A percentile compares a stretch with the other conserved stretches of the same genome.
Conservation (phyloP, 2,797 vertebrate genomes). For the Peromyscus melanophrys region DNA sequence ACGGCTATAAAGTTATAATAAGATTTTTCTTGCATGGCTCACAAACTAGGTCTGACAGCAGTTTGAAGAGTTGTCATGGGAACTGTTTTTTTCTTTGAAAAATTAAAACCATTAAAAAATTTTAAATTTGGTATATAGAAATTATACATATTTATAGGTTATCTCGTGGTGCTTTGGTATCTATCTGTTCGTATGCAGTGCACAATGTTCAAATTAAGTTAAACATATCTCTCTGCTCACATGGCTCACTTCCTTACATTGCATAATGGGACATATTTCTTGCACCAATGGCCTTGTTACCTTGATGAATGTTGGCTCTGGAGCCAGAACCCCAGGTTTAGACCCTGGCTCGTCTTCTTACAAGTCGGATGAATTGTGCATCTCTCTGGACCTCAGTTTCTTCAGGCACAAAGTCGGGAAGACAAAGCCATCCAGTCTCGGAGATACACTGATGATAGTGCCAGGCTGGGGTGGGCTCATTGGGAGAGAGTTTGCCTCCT, state of each 20-base stretch:
- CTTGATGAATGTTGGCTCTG: not conserved
- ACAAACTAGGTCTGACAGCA: constrained; percentile 59
- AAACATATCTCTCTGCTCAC: not conserved
- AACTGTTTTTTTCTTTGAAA: constrained; percentile 32
- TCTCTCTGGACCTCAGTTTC: not conserved
- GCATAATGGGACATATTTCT: constrained; percentile 16
- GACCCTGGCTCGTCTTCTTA: not conserved
- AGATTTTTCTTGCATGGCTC: constrained; percentile 46
- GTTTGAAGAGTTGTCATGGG: constrained; percentile 54
- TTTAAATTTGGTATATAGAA: not conserved
- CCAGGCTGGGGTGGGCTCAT: not conserved
- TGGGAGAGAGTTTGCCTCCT: not conserved
- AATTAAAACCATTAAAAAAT: not conserved
- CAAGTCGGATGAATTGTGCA: not conserved
- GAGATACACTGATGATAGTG: not conserved
- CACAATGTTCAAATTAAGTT: not conserved
- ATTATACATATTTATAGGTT: not conserved
- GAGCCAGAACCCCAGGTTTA: not conserved
- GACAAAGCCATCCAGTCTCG: not conserved
- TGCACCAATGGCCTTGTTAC: not conserved
- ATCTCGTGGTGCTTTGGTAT: not conserved
- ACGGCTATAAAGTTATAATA: constrained; percentile 59
- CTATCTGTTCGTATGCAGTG: too few relatives aligned
- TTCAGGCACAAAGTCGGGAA: not conserved
- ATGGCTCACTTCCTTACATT: not conserved